phyloP scores from a whole-genome alignment of 1,140 invertebrate species.

The Papilio glaucus region DNA sequence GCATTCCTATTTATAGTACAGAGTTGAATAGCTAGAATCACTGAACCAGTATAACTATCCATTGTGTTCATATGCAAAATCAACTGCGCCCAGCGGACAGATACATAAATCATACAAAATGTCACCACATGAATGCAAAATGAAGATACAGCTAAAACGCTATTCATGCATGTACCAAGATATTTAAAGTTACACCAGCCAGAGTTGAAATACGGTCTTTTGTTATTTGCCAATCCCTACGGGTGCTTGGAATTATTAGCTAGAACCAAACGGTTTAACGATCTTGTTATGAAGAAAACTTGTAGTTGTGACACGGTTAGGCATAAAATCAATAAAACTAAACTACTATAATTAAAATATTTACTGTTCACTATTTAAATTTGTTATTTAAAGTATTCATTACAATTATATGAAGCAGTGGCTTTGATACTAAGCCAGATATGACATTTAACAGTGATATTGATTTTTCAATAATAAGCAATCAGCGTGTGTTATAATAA shows the following conservation, averaged over 20 bases:
- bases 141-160: slow-evolving; percentile 17
- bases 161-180: neutral
- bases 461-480: too few relatives aligned
- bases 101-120: slow-evolving; percentile 37
- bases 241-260: neutral
- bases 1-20: neutral
- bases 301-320: too few relatives aligned
- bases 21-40: slow-evolving; percentile 28
- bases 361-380: too few relatives aligned
- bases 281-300: too few relatives aligned
- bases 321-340: too few relatives aligned
- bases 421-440: too few relatives aligned
- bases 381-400: too few relatives aligned
- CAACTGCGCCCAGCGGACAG: slow-evolving; percentile 28
- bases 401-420: too few relatives aligned
- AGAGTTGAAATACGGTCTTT: neutral
- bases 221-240: neutral
- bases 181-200: neutral
- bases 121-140: slow-evolving; percentile 34
- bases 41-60: slow-evolving; percentile 32
- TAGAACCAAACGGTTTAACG: neutral
- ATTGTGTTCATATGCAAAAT: slow-evolving; percentile 35
- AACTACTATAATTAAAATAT: too few relatives aligned
- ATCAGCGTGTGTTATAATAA: too few relatives aligned
- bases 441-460: too few relatives aligned